phyloP scores from a whole-genome alignment of 2,888 invertebrate genomes.

The Branchellion lobata region DNA sequence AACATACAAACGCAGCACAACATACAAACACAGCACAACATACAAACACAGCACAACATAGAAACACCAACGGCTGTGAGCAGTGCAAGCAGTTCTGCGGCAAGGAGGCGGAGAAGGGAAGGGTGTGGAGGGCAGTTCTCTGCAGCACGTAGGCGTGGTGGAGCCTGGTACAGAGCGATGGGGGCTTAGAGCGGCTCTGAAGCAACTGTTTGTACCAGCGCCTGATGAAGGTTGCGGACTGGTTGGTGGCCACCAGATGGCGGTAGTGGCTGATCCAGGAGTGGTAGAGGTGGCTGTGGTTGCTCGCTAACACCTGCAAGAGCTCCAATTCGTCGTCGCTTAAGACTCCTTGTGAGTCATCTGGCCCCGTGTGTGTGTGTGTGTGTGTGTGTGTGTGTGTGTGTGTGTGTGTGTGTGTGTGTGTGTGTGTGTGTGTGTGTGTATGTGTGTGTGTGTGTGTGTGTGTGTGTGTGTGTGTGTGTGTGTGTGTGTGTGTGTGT shows the following conservation, averaged over 20 bases:
- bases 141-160: constrained; percentile 16
- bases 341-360: constrained; percentile 11
- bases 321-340: not conserved
- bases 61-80: not conserved
- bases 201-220: constrained; percentile 32
- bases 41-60: not conserved
- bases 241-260: not conserved
- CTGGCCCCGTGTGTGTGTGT: not conserved
- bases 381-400: constrained; percentile 32
- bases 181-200: not conserved
- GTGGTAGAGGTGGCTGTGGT: constrained; percentile 6
- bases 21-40: not conserved
- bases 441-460: too few species aligned
- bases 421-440: constrained; percentile 36
- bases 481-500: constrained; percentile 19
- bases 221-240: not conserved
- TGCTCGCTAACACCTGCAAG: not conserved
- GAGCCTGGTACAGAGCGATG: constrained; percentile 8
- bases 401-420: constrained; percentile 34
- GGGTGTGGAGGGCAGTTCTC: not conserved
- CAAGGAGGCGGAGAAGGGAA: not conserved
- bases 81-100: not conserved
- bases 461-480: constrained; percentile 11
- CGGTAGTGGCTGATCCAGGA: constrained; percentile 17
- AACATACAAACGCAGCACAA: not conserved